Evolutionary conservation across 2,888 invertebrate species (phyloP), one percentile per base, ranked within the genome.

Genomic region (Lasioglossum leucozonium): DNA sequence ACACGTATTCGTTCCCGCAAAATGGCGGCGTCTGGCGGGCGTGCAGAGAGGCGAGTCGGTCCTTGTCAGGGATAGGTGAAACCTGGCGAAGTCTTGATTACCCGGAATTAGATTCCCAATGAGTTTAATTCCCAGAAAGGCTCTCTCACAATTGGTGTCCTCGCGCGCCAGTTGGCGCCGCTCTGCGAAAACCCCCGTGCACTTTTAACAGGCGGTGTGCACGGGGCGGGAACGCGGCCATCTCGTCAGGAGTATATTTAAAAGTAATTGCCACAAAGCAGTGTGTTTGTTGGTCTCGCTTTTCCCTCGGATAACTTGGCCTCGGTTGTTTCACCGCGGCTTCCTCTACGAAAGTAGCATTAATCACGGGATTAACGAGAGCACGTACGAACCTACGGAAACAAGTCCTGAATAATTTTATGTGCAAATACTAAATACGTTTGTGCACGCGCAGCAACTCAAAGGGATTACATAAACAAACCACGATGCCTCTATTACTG

Each of bases 81-180:
- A 85, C 82, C 85, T 82, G 82, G 88, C 82, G 84, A 91, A 83
- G 83, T 65, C 87, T 84, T 90, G 90, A 90, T 90, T 90, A 91
- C 88, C 81, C 84, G 84, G 73, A 90, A 90, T 90, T 90, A 90
- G 89, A 89, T 89, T 89, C 82, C 82, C 78, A 80, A 84, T 85
- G 89, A 90, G 90, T 87, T 91, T 90, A 91, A 90, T 90, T 91
- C 88, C 82, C 80, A 85, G 85, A 85, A 91, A 89, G 88, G 88
- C 77, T 79, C 76, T 72, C 82, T 83, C 86, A 82, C 88, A 91
- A 89, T 89, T 87, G 90, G 87, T 87, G 81, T 89, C 87, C 82
- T 80, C 77, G 82, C 74, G 55, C 77, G 74, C 77, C 79, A 76
- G 86, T 85, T 83, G 74, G 80, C 69, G 75, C 44, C 69, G 79